phyloP scores from a whole-genome alignment of 2,113 vertebrate genomes.

The Polypterus senegalus region DNA sequence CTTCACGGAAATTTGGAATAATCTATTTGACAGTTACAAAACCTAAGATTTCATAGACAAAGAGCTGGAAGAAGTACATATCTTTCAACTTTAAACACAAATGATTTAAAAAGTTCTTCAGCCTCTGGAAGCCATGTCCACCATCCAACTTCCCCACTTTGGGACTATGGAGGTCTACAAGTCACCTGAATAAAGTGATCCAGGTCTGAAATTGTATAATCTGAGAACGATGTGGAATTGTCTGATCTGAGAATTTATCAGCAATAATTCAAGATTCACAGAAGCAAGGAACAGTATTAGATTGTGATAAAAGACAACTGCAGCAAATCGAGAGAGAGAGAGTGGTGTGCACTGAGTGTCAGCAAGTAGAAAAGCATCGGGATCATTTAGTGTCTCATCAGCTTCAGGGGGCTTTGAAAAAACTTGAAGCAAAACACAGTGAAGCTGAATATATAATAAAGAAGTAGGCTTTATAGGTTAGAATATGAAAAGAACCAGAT shows the following conservation, averaged over 20 bases:
- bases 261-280: constrained; percentile 53
- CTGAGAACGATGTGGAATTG: constrained; percentile 41
- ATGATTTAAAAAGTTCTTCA: constrained; percentile 60
- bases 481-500: constrained; percentile 65
- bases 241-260: constrained; percentile 56
- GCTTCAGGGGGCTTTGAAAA: constrained; percentile 64
- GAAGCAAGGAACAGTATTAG: constrained; percentile 58
- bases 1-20: constrained; percentile 77
- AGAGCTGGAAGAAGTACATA: constrained; percentile 55
- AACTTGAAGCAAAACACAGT: constrained; percentile 43
- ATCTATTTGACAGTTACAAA: constrained; percentile 70
- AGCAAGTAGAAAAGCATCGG: constrained; percentile 46
- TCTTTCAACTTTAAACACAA: constrained; percentile 68
- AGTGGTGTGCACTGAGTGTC: constrained; percentile 57
- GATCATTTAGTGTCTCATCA: constrained; percentile 58
- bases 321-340: constrained; percentile 60
- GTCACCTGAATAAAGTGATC: constrained; percentile 46
- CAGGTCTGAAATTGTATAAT: constrained; percentile 62
- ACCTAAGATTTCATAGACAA: constrained; percentile 44
- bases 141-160: constrained; percentile 69
- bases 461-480: constrained; percentile 53
- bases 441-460: constrained; percentile 49
- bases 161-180: constrained; percentile 41
- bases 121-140: constrained; percentile 50
- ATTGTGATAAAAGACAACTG: constrained; percentile 70